These are phyloP conservation scores for Drepana arcuata DNA, from an alignment of 1,140 invertebrate genomes.

Conservation along the genomic window DNA sequence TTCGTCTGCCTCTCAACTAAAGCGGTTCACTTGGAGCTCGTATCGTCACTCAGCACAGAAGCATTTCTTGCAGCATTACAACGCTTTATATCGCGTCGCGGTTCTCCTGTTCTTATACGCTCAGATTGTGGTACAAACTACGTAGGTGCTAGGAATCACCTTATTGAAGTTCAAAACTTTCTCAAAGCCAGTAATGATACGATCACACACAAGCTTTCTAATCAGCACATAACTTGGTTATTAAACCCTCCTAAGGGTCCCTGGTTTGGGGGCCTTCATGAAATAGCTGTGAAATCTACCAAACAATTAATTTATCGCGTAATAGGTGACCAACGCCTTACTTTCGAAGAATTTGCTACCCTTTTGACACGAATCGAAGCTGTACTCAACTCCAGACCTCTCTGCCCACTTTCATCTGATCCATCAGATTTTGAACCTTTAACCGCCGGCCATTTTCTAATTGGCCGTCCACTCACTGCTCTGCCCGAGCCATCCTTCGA, in stretches of 20 bases:
- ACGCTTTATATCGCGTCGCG: neutral
- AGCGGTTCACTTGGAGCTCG: conserved; percentile 45
- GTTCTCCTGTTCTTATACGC: too few relatives aligned
- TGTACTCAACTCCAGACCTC: conserved; percentile 33
- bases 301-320: conserved; percentile 25
- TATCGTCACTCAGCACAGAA: conserved; percentile 26
- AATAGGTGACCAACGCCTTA: conserved; percentile 9
- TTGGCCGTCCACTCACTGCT: neutral
- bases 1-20: conserved; percentile 38
- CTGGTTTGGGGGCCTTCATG: conserved; percentile 26
- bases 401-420: conserved; percentile 7
- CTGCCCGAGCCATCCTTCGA: too few relatives aligned
- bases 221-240: conserved; percentile 11
- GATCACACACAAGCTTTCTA: conserved; percentile 5
- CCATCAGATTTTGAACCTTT: neutral
- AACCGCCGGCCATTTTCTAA: neutral
- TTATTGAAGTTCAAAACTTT: conserved; percentile 12
- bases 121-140: conserved; percentile 56
- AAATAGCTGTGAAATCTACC: conserved; percentile 33
- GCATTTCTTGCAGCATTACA: conserved; percentile 17
- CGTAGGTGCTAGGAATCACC: conserved; percentile 22
- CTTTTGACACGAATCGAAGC: conserved; percentile 20
- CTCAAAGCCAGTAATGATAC: conserved; percentile 7
- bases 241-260: conserved; percentile 4
- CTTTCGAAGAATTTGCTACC: conserved; percentile 18